phyloP scores from a whole-genome alignment of 1,140 invertebrate genomes.

The Drosophila burlai region DNA sequence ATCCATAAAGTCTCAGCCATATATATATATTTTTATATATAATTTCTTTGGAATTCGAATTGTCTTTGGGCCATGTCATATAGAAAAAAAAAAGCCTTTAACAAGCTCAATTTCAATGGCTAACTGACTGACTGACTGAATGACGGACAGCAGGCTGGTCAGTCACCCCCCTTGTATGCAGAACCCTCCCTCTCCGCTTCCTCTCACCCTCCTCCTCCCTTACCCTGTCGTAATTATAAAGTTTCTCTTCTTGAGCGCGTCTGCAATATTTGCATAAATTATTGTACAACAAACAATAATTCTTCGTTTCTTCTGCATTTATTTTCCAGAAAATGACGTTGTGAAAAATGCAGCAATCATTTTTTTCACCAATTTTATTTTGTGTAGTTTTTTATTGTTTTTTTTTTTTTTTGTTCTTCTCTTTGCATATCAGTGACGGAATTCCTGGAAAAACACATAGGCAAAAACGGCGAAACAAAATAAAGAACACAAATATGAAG shows the following conservation, averaged over 20 bases:
- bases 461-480: slow-evolving; percentile 43
- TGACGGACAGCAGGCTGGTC: slow-evolving; percentile 44
- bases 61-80: neutral
- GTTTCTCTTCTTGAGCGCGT: slow-evolving; percentile 60
- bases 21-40: neutral
- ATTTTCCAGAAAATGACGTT: slow-evolving; percentile 78
- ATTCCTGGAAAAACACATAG: slow-evolving; percentile 81
- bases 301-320: slow-evolving; percentile 54
- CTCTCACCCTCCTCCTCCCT: neutral
- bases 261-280: slow-evolving; percentile 83
- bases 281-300: slow-evolving; percentile 75
- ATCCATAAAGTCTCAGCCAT: neutral
- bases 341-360: slow-evolving; percentile 77
- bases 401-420: slow-evolving; percentile 28
- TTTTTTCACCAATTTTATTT: slow-evolving; percentile 55
- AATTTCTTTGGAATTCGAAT: neutral
- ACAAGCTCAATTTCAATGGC: slow-evolving; percentile 21
- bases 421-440: slow-evolving; percentile 71
- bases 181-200: neutral
- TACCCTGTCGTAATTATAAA: slow-evolving; percentile 34
- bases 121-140: slow-evolving; percentile 34
- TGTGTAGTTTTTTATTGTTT: slow-evolving; percentile 23
- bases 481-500: slow-evolving; percentile 29
- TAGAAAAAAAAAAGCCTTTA: slow-evolving; percentile 10
- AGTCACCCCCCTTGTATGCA: slow-evolving; percentile 6